Conservation (phyloP, 2,797 vertebrate species). For the Falco concolor region DNA sequence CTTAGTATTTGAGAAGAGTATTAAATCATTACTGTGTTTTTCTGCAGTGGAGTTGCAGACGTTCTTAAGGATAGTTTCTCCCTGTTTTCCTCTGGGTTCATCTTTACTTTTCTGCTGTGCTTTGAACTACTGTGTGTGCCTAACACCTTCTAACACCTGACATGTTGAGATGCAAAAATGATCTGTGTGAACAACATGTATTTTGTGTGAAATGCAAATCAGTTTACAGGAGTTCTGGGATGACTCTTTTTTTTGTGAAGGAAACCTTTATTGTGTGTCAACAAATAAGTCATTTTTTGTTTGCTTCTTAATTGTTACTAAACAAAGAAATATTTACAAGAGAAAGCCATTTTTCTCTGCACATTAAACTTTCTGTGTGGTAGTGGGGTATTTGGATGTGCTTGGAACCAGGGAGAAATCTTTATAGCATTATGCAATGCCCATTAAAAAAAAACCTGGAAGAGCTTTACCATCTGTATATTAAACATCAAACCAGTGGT, state of each 20-base stretch:
- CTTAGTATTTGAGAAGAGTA: neutral
- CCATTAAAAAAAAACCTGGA: neutral
- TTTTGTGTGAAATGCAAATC: neutral
- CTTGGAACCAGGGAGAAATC: neutral
- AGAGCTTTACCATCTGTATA: neutral
- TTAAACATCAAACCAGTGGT: neutral
- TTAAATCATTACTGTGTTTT: neutral
- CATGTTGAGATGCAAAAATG: neutral
- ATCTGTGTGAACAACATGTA: neutral
- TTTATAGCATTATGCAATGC: neutral
- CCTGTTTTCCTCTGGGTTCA: neutral
- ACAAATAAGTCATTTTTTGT: neutral
- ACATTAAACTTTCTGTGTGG: neutral
- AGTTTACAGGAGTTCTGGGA: neutral
- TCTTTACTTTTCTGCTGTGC: neutral
- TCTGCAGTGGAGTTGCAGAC: neutral
- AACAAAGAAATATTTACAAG: neutral
- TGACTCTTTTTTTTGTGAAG: neutral
- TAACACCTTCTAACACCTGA: neutral
- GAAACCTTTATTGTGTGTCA: neutral
- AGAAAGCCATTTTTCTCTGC: neutral
- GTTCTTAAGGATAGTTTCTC: slow-evolving; percentile 25
- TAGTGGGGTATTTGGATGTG: neutral
- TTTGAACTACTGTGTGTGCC: neutral
- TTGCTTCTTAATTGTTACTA: neutral